Conservation (phyloP, 2,113 vertebrate species). For the Callionymus lyra region DNA sequence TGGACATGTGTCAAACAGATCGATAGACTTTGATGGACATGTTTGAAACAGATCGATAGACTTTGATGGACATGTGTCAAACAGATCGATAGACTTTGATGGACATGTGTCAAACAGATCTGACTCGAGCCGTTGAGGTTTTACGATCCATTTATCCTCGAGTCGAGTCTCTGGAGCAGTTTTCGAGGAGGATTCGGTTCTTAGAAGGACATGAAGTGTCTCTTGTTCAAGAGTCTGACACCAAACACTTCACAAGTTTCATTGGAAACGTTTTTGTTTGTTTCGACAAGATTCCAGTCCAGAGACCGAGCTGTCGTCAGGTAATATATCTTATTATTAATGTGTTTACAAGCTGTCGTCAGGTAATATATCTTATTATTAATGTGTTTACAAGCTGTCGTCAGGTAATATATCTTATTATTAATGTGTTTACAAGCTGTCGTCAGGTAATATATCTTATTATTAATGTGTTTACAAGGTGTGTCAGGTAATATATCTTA, state of each 20-base stretch:
- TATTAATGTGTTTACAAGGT: too few relatives aligned
- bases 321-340: conserved; percentile 19
- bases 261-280: conserved; percentile 45
- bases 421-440: too few relatives aligned
- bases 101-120: conserved; percentile 27
- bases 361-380: too few relatives aligned
- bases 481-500: too few relatives aligned
- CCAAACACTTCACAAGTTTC: conserved; percentile 32
- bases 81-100: conserved; percentile 2
- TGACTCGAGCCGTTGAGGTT: conserved; percentile 21
- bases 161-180: conserved; percentile 45
- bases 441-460: too few relatives aligned
- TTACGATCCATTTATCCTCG: conserved; percentile 44
- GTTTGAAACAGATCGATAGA: too few relatives aligned
- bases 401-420: too few relatives aligned
- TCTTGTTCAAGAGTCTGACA: conserved; percentile 40
- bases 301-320: conserved; percentile 48
- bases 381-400: too few relatives aligned
- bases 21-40: too few relatives aligned
- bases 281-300: conserved; percentile 37
- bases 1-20: too few relatives aligned
- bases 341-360: too few relatives aligned
- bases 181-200: conserved; percentile 37
- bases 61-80: conserved; percentile 24
- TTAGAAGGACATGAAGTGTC: conserved; percentile 36